Conservation (phyloP, 2,797 vertebrate species). For the Bovichtus variegatus region DNA sequence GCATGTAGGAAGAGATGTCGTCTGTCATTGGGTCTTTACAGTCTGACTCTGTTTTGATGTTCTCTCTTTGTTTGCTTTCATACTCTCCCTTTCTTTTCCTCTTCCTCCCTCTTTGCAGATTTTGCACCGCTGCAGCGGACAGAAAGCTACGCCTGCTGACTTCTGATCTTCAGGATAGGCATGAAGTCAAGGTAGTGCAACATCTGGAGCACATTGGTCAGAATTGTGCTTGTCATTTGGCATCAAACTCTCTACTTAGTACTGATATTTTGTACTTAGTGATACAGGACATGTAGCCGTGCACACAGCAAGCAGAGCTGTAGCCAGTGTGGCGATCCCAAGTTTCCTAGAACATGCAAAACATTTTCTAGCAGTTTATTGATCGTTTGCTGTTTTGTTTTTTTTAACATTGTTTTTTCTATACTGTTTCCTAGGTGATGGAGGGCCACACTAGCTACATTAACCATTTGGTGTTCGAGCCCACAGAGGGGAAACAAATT, state of each 20-base stretch:
- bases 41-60: slow-evolving; percentile 59
- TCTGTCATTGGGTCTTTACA: slow-evolving; percentile 43
- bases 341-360: slow-evolving; percentile 12
- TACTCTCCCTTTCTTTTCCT: slow-evolving; percentile 33
- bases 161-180: slow-evolving; percentile 92
- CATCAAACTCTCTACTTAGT: slow-evolving; percentile 45
- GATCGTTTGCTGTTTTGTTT: slow-evolving; percentile 26
- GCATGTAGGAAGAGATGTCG: slow-evolving; percentile 34
- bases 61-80: slow-evolving; percentile 64
- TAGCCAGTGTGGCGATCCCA: slow-evolving; percentile 1
- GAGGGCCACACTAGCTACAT: slow-evolving; percentile 95
- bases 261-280: slow-evolving; percentile 57
- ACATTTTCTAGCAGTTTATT: slow-evolving; percentile 23
- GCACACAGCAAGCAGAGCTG: slow-evolving; percentile 20
- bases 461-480: slow-evolving; percentile 96
- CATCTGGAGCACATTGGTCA: slow-evolving; percentile 71
- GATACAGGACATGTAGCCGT: slow-evolving; percentile 49
- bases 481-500: slow-evolving; percentile 93
- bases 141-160: slow-evolving; percentile 92
- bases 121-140: slow-evolving; percentile 95
- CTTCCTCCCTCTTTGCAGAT: slow-evolving; percentile 76
- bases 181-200: slow-evolving; percentile 92
- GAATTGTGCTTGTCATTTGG: slow-evolving; percentile 52
- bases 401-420: slow-evolving; percentile 57
- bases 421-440: slow-evolving; percentile 85